Conservation (phyloP, 2,888 invertebrate genomes). For the Hydriomena furcata region DNA sequence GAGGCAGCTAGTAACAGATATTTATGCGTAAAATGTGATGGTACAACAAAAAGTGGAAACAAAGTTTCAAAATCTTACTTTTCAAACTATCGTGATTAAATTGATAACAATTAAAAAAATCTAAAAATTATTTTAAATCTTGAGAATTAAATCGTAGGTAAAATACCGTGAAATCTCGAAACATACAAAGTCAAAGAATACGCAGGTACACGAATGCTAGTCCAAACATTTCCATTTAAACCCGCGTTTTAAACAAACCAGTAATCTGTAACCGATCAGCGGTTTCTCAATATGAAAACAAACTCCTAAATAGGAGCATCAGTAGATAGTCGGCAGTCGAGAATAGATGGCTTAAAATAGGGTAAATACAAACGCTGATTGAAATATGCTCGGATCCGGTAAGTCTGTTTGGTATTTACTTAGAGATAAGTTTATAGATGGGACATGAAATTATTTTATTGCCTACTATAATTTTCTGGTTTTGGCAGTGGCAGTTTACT, state of each 20-base stretch:
- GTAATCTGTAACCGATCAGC: conserved; percentile 48
- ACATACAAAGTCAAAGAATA: conserved; percentile 14
- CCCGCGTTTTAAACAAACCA: conserved; percentile 35
- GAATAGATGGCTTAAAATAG: conserved; percentile 68
- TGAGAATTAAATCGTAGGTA: too few species aligned
- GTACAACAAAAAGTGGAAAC: too few species aligned
- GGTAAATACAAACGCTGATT: conserved; percentile 71
- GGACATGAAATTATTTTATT: conserved; percentile 11
- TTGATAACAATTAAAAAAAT: too few species aligned
- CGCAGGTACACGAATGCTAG: conserved; percentile 12
- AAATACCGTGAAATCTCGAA: background rate
- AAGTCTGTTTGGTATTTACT: conserved; percentile 51
- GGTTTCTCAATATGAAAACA: conserved; percentile 65
- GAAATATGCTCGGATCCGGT: conserved; percentile 66
- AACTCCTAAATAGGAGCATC: conserved; percentile 66
- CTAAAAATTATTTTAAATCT: background rate
- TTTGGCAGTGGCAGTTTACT: too few species aligned
- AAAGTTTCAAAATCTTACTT: too few species aligned
- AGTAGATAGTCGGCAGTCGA: conserved; percentile 51
- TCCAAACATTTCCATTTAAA: conserved; percentile 30
- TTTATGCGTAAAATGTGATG: too few species aligned
- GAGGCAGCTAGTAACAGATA: too few species aligned
- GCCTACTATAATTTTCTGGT: too few species aligned
- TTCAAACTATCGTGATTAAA: too few species aligned
- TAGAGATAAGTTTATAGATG: conserved; percentile 38